phyloP scores from a whole-genome alignment of 2,888 invertebrate species.

The Clostera curtula region DNA sequence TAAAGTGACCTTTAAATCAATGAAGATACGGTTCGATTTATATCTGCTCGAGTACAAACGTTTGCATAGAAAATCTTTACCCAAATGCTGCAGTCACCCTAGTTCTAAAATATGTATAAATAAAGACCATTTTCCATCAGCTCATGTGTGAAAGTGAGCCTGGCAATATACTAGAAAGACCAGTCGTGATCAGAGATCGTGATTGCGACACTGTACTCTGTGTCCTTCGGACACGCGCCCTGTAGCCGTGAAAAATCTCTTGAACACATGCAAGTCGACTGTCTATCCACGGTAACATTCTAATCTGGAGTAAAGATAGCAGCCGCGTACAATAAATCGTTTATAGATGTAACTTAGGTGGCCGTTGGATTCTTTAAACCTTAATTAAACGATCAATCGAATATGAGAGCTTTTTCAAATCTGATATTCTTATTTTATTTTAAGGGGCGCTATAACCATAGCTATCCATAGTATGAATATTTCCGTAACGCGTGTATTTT shows the following conservation, averaged over 20 bases:
- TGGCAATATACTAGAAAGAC: slow-evolving; percentile 57
- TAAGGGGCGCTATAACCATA: too few relatives aligned
- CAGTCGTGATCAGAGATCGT: slow-evolving; percentile 72
- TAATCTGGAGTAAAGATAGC: slow-evolving; percentile 52
- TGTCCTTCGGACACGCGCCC: slow-evolving; percentile 71
- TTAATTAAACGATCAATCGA: too few relatives aligned
- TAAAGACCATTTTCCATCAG: slow-evolving; percentile 33
- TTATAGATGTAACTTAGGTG: too few relatives aligned
- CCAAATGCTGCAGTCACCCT: slow-evolving; percentile 18
- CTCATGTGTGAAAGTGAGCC: slow-evolving; percentile 21
- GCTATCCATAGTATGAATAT: too few relatives aligned
- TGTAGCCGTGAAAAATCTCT: slow-evolving; percentile 73
- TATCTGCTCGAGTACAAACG: slow-evolving; percentile 21
- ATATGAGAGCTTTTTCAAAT: too few relatives aligned
- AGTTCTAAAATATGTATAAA: slow-evolving; percentile 22
- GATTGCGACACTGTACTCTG: slow-evolving; percentile 71
- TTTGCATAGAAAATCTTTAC: slow-evolving; percentile 16
- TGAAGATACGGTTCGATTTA: slow-evolving; percentile 34
- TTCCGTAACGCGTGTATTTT: too few relatives aligned
- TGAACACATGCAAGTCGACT: slow-evolving; percentile 67
- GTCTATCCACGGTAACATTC: slow-evolving; percentile 52
- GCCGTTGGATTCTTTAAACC: too few relatives aligned
- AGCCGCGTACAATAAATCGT: slow-evolving; percentile 15
- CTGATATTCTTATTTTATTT: too few relatives aligned
- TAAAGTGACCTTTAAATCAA: slow-evolving; percentile 22